These are phyloP conservation scores for Nyctibius bracteatus DNA, from an alignment of 2,113 vertebrate genomes.

Conservation along the genomic window DNA sequence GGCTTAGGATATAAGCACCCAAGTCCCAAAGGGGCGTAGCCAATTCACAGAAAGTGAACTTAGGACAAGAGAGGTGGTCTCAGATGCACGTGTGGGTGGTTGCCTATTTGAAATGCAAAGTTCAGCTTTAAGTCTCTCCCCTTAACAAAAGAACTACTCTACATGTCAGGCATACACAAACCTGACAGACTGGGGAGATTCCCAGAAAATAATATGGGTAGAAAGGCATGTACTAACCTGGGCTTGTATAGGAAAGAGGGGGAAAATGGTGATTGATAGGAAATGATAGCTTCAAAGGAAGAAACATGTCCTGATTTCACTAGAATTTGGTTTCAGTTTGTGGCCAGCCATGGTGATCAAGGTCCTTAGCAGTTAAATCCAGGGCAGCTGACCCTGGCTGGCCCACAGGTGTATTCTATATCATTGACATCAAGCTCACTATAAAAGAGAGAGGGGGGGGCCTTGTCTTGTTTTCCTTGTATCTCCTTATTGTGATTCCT, in stretches of 20 bases:
- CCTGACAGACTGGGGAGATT: neutral
- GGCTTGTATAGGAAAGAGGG: neutral
- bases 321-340: too few relatives aligned
- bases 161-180: neutral
- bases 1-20: neutral
- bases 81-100: neutral
- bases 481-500: too few relatives aligned
- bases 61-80: neutral
- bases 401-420: too few relatives aligned
- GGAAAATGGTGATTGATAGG: too few relatives aligned
- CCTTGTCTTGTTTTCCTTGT: too few relatives aligned
- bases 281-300: neutral
- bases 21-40: accelerated
- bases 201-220: neutral
- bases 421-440: too few relatives aligned
- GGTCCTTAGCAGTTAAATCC: too few relatives aligned
- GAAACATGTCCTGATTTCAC: too few relatives aligned
- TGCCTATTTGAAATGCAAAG: neutral
- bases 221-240: neutral
- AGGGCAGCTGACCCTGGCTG: too few relatives aligned
- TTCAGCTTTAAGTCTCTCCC: neutral
- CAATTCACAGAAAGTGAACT: too few relatives aligned
- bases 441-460: too few relatives aligned
- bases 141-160: neutral
- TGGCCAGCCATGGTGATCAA: too few relatives aligned